These are phyloP conservation scores for Agrochola litura DNA, from an alignment of 2,888 invertebrate species.

Conservation along the genomic window DNA sequence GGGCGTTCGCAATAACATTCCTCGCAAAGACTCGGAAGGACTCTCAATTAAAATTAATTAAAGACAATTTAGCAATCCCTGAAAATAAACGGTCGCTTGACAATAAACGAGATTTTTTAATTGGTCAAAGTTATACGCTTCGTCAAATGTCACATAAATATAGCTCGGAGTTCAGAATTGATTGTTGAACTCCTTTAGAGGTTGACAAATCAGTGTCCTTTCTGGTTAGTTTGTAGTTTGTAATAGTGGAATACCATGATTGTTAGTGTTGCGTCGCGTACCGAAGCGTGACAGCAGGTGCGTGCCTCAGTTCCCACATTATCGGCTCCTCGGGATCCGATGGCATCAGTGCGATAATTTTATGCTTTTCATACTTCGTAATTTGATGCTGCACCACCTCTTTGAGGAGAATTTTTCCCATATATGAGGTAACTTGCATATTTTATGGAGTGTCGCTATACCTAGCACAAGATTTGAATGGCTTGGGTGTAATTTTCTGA, in stretches of 20 bases:
- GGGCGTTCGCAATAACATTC: conserved; percentile 87
- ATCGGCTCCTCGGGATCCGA: conserved; percentile 51
- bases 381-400: conserved; percentile 47
- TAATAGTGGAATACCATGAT: not conserved
- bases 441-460: conserved; percentile 21
- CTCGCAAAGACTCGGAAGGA: conserved; percentile 83
- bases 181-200: conserved; percentile 29
- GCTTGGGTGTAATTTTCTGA: conserved; percentile 32
- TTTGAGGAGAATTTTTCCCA: conserved; percentile 20
- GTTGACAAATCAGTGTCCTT: conserved; percentile 27
- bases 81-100: conserved; percentile 86
- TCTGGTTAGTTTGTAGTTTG: not conserved
- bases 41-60: conserved; percentile 90
- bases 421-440: conserved; percentile 20
- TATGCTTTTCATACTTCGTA: conserved; percentile 62
- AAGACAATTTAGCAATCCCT: conserved; percentile 89
- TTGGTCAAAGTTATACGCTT: conserved; percentile 65
- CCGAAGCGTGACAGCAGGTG: conserved; percentile 71
- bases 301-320: conserved; percentile 68
- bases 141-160: conserved; percentile 36
- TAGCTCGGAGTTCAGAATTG: conserved; percentile 24
- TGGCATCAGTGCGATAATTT: conserved; percentile 61
- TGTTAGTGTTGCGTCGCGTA: conserved; percentile 29
- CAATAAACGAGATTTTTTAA: conserved; percentile 87
- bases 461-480: not conserved